Conservation (phyloP, 1,140 invertebrate genomes). For the Pristionchus pacificus region DNA sequence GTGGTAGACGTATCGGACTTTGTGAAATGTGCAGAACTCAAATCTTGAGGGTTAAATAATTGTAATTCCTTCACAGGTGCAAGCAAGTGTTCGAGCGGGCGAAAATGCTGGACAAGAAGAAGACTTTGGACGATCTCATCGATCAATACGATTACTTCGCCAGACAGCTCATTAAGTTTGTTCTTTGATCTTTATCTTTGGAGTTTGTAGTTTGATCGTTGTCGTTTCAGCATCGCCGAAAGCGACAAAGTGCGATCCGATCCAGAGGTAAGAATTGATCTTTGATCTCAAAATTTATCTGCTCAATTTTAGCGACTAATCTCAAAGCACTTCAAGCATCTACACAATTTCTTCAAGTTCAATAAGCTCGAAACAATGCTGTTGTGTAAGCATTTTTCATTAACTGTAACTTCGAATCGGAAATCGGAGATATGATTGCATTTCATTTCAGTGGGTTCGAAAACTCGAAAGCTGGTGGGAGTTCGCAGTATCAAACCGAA, state of each 20-base stretch:
- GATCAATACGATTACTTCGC: slow-evolving; percentile 30
- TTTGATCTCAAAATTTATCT: no score
- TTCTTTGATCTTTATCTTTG: not conserved
- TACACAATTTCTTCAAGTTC: not conserved
- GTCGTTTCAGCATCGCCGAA: not conserved
- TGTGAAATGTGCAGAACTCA: no score
- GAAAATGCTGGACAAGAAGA: slow-evolving; percentile 19
- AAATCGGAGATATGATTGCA: no score
- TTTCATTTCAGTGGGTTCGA: not conserved
- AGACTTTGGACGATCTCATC: slow-evolving; percentile 9
- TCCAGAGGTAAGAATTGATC: no score
- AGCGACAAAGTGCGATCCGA: not conserved
- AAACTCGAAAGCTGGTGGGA: not conserved
- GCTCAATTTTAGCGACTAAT: no score
- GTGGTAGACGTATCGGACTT: no score
- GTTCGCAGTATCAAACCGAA: not conserved
- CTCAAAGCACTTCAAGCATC: no score
- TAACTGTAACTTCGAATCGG: no score
- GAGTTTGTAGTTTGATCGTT: not conserved
- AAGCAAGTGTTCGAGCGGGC: slow-evolving; percentile 20
- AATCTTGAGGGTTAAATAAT: no score
- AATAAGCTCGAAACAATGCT: not conserved
- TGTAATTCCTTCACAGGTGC: slow-evolving; percentile 17
- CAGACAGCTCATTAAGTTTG: slow-evolving; percentile 21
- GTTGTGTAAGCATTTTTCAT: no score